Percentiles rank a stretch among this genome's conserved stretches.
Conservation (phyloP, 2,113 vertebrate species). For the Elachura formosa region DNA sequence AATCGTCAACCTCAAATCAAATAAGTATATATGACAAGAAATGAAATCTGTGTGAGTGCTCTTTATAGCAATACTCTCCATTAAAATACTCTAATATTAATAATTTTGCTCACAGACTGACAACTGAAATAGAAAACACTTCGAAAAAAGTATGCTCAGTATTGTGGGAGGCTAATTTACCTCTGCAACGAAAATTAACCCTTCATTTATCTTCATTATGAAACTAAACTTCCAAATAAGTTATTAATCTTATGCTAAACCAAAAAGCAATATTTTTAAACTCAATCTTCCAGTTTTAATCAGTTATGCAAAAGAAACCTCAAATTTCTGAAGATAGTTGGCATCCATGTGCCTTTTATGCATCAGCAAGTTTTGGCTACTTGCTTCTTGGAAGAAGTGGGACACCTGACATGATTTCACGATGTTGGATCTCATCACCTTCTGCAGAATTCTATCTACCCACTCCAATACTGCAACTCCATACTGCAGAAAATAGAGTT, state of each 20-base stretch:
- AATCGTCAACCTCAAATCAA: neutral
- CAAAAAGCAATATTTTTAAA: neutral
- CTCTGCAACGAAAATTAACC: neutral
- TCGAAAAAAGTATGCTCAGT: neutral
- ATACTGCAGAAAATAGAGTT: neutral
- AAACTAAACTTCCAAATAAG: neutral
- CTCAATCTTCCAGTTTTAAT: neutral
- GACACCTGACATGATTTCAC: neutral
- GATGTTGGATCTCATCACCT: neutral
- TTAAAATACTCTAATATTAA: neutral
- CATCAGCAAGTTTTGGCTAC: neutral
- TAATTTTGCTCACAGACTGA: neutral
- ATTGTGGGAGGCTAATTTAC: neutral
- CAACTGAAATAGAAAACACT: neutral
- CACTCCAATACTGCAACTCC: neutral
- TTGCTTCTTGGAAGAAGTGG: neutral
- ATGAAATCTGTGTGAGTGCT: neutral
- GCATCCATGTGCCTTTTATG: neutral
- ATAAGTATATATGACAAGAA: neutral
- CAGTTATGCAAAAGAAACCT: neutral
- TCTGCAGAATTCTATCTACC: neutral
- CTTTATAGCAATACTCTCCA: neutral
- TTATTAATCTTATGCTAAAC: neutral
- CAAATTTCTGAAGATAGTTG: neutral
- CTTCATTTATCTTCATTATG: neutral